phyloP scores from a whole-genome alignment of 2,113 vertebrate species.

The Hydrochoerus hydrochaeris region DNA sequence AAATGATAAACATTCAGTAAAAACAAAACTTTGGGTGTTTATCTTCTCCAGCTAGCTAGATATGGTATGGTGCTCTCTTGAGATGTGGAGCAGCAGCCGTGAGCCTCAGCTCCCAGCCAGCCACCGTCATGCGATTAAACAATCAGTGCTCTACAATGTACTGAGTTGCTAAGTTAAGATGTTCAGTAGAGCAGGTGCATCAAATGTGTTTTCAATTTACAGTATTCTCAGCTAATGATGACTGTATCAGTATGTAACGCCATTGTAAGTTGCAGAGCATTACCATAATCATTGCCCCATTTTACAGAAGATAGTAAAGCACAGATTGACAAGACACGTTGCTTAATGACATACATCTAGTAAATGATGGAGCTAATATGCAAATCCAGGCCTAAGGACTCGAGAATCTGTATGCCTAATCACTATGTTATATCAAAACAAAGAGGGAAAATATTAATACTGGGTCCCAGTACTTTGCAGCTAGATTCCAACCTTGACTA shows the following conservation, averaged over 20 bases:
- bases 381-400: background rate
- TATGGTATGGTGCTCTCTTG: background rate
- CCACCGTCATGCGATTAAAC: background rate
- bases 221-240: background rate
- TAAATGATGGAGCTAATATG: background rate
- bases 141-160: background rate
- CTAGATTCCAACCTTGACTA: background rate
- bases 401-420: background rate
- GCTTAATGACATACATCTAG: background rate
- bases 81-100: background rate
- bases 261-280: background rate
- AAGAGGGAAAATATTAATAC: background rate
- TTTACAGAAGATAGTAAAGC: conserved; percentile 28
- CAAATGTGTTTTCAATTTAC: background rate
- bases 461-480: background rate
- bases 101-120: background rate
- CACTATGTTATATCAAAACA: background rate
- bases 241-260: background rate
- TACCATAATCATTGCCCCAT: background rate
- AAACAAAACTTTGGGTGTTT: background rate
- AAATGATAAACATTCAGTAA: background rate
- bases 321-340: background rate
- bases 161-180: background rate
- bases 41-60: background rate
- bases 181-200: background rate